Base-by-base conservation (phyloP, 2,888 invertebrate species). In the Nephrotoma flavescens region DNA sequence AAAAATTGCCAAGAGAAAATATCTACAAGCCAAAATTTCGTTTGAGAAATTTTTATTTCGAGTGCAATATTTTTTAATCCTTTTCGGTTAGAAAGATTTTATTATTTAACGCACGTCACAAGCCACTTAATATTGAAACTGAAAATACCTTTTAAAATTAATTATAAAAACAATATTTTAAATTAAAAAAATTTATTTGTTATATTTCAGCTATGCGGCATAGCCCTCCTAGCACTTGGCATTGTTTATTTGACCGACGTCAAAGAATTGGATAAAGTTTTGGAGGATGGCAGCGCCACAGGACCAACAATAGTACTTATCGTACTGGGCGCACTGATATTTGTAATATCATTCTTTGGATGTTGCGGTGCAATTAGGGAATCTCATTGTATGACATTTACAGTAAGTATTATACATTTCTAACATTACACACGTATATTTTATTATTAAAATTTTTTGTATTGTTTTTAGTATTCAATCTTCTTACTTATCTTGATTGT, bases 321-420 rank as follows among this genome's bases (percentile, higher is more conserved):
- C 88, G 91, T 95, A 87, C 91, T 96, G 88, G 96, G 96, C 12
- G 93, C 94, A 11, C 90, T 96, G 87, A 94, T 96, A 88, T 95
- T 97, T 89, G 91, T 96, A 89, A 95, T 97, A 88, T 96, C 97
- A 3, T 97, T 97, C 93, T 95, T 97, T 90, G 97, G 97, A 88
- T 97, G 97, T 92, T 97, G 97, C 90, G 97, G 97, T 83, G 97
- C 97, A 12, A 94, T 96, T 88, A 94, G 96, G 88, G 97, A 97
- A 92, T 97, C 96, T 90, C 95, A 97, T 90, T 97, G 96, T 93
- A 96, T 97, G 95, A 94, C 96, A 87, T 94, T 96, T 91, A 95
- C 95, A 90, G 96, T 97, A 92, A 94, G 94, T 92, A 87, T 6
- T 86, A 45, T 15, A 42, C 0, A 42, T 31, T 31, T 31, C 31